Evolutionary conservation across 2,797 vertebrate species (phyloP).

Genomic region (Chanos chanos): DNA sequence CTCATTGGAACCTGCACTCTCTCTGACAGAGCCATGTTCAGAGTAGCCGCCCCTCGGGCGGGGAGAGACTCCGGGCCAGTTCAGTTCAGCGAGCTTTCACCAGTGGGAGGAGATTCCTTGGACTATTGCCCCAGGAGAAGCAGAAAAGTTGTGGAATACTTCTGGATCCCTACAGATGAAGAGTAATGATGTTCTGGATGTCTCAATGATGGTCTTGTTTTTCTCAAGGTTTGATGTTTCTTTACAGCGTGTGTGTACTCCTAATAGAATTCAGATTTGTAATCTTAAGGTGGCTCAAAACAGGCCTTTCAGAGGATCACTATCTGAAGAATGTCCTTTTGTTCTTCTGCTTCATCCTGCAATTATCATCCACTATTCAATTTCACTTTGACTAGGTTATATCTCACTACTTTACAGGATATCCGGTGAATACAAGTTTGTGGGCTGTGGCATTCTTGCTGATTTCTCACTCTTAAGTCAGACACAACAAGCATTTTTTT

Average conservation of each 20-base stretch:
- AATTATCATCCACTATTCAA: too few species aligned
- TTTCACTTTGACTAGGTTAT: too few species aligned
- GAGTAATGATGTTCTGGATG: conserved; percentile 40
- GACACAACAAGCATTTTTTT: conserved; percentile 2
- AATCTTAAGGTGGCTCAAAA: too few species aligned
- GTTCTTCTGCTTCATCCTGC: too few species aligned
- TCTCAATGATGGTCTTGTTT: neutral
- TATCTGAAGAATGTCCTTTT: too few species aligned
- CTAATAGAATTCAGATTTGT: too few species aligned
- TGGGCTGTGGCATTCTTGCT: too few species aligned
- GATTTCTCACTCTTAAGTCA: too few species aligned
- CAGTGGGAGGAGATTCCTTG: conserved; percentile 48
- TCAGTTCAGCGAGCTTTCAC: conserved; percentile 67
- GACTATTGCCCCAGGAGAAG: conserved; percentile 56
- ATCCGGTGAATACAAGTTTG: too few species aligned
- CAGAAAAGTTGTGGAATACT: conserved; percentile 74
- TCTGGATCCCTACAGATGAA: conserved; percentile 77
- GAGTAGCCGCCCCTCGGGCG: conserved; percentile 57
- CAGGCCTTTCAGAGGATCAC: too few species aligned
- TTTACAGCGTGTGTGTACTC: too few species aligned
- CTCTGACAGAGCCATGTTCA: conserved; percentile 57
- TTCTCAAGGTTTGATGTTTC: neutral
- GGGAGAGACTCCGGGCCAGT: conserved; percentile 50
- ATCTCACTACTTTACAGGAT: too few species aligned
- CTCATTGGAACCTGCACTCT: neutral